Base-by-base conservation (phyloP, 2,888 invertebrate species). In the Amphipyra berbera region DNA sequence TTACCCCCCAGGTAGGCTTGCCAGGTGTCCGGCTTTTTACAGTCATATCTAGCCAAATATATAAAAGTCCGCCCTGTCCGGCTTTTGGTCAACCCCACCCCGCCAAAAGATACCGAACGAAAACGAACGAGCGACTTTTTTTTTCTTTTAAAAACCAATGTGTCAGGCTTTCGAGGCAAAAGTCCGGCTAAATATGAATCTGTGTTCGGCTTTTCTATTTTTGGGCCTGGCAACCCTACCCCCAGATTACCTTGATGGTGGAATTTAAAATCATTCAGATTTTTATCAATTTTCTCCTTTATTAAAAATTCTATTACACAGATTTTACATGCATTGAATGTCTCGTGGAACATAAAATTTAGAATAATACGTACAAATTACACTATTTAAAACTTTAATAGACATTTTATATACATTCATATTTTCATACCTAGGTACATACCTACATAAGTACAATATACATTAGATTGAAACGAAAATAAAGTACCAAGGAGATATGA, bases 221-320 rank as follows among this genome's bases (percentile, higher is more conserved):
- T n/a, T n/a, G n/a, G n/a, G n/a, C n/a, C n/a, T n/a, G n/a, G n/a
- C n/a, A n/a, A n/a, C n/a, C n/a, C n/a, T n/a, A n/a, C n/a, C 21
- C 21, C 2, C 21, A 21, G 21, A 3, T 21, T 21, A 21, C 21
- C 21, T 21, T 21, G 3, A 21, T 21, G 21, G 2, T 53, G 2
- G 45, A 30, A 65, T 35, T 46, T 0, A 67, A 70, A 60, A 73
- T 14, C 40, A 44, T 2, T 10, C 13, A 45, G 27, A 14, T 15
- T 61, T 13, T 30, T 37, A 47, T 67, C 9, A 44, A 47, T 82
- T 86, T 77, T 78, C 61, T 76, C 47, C 61, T 91, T 91, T 90
- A 90, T 89, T 90, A 86, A 65, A 90, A 90, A 90, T 76, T 80
- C 90, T 89, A 89, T 83, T 84, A 89, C 88, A 90, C 85, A 86